A percentile compares a stretch with the other conserved stretches of the same genome.
These are phyloP conservation scores for Menura novaehollandiae DNA, from an alignment of 2,113 vertebrate genomes.

Conservation along the genomic window DNA sequence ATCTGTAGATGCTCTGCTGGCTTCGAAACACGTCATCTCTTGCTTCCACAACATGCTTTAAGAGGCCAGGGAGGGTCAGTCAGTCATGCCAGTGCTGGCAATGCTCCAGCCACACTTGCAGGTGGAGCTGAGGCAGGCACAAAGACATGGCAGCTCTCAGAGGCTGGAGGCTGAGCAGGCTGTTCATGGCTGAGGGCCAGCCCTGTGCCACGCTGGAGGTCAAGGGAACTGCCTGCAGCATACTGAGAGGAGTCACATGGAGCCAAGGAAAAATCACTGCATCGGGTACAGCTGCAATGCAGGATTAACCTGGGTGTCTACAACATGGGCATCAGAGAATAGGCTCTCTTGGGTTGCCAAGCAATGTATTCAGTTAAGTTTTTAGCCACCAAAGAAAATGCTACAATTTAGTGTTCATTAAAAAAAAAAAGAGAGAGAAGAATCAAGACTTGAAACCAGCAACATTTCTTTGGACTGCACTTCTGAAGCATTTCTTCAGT, in stretches of 20 bases:
- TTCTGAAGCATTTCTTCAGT: background rate
- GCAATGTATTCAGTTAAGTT: background rate
- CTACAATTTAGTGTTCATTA: background rate
- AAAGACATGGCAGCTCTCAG: fast-evolving
- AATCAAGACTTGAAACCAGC: background rate
- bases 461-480: background rate
- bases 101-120: background rate
- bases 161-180: background rate
- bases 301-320: background rate
- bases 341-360: background rate
- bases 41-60: fast-evolving
- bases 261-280: background rate
- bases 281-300: background rate
- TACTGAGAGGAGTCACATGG: background rate
- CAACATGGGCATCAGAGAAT: background rate
- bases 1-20: background rate
- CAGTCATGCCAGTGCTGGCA: fast-evolving
- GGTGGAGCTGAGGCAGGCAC: background rate
- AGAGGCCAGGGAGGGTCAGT: background rate
- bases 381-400: background rate
- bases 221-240: background rate
- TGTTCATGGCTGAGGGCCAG: background rate
- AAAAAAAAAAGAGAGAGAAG: too few relatives aligned
- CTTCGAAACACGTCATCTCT: background rate
- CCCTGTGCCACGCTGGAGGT: fast-evolving